phyloP scores from a whole-genome alignment of 2,113 vertebrate genomes.

The Delphinus delphis region DNA sequence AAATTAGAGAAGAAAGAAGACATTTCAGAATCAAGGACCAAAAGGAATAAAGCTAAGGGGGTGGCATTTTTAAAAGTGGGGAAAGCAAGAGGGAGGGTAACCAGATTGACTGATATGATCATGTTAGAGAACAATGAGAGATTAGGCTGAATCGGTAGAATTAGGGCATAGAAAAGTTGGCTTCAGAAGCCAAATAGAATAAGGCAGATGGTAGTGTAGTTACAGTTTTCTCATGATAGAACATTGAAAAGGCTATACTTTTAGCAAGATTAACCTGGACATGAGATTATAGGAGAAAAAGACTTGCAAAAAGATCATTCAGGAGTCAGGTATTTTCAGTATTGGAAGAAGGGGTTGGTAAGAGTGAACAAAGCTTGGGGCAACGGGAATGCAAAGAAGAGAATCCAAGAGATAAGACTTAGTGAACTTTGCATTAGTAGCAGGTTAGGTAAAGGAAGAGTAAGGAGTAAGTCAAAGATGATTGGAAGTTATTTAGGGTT shows the following conservation, averaged over 20 bases:
- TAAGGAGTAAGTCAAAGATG: background rate
- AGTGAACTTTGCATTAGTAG: background rate
- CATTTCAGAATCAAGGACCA: background rate
- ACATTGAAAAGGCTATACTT: background rate
- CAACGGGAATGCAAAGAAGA: background rate
- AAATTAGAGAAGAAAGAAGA: slow-evolving; percentile 20
- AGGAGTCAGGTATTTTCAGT: background rate
- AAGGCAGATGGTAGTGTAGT: background rate
- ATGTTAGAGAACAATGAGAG: background rate
- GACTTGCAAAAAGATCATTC: background rate
- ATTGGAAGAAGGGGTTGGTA: background rate
- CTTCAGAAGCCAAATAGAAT: background rate
- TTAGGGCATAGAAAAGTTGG: background rate
- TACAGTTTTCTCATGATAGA: background rate
- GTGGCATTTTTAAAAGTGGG: background rate
- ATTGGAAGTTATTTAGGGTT: background rate
- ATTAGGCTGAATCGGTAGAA: background rate
- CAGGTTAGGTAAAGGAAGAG: background rate
- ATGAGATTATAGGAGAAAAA: background rate
- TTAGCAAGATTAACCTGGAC: background rate
- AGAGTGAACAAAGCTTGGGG: background rate
- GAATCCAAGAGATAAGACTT: background rate
- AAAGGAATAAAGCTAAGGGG: background rate
- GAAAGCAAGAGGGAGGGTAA: background rate
- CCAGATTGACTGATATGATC: background rate